A percentile compares a stretch with the other conserved stretches of the same genome.
Evolutionary conservation across 1,140 invertebrate species (phyloP).

Genomic region (Ostrea denselamellosa): DNA sequence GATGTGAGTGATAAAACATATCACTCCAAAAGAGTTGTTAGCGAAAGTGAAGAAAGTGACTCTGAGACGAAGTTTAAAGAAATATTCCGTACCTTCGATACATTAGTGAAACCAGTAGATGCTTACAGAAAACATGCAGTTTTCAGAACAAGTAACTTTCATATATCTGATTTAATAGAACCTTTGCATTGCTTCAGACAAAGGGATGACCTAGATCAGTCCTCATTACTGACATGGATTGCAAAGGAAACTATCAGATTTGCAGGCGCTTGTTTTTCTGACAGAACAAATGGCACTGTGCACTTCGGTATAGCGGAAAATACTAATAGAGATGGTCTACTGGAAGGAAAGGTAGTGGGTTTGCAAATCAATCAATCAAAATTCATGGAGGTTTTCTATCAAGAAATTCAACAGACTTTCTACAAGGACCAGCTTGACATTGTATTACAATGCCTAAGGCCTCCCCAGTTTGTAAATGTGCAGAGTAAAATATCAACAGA

Average conservation of each 20-base stretch:
- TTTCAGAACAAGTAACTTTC: conserved; percentile 1
- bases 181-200: conserved; percentile 8
- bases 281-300: conserved; percentile 64
- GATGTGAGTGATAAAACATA: not conserved
- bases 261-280: conserved; percentile 63
- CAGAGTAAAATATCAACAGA: not conserved
- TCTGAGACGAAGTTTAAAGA: conserved; percentile 14
- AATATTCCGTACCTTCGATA: conserved; percentile 28
- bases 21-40: not conserved
- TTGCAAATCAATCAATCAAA: conserved; percentile 45
- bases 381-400: conserved; percentile 48
- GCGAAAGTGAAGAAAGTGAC: conserved; percentile 1
- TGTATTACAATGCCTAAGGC: conserved; percentile 55
- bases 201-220: not conserved
- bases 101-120: not conserved
- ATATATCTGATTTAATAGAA: conserved; percentile 12
- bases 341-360: conserved; percentile 61
- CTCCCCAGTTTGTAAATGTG: conserved; percentile 61
- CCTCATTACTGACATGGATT: conserved; percentile 41
- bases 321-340: conserved; percentile 24
- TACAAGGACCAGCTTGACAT: conserved; percentile 48
- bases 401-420: conserved; percentile 51
- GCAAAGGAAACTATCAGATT: conserved; percentile 56
- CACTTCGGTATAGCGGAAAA: conserved; percentile 61
- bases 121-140: conserved; percentile 13